These are phyloP conservation scores for Steatornis caripensis DNA, from an alignment of 2,113 vertebrate genomes.

Conservation along the genomic window DNA sequence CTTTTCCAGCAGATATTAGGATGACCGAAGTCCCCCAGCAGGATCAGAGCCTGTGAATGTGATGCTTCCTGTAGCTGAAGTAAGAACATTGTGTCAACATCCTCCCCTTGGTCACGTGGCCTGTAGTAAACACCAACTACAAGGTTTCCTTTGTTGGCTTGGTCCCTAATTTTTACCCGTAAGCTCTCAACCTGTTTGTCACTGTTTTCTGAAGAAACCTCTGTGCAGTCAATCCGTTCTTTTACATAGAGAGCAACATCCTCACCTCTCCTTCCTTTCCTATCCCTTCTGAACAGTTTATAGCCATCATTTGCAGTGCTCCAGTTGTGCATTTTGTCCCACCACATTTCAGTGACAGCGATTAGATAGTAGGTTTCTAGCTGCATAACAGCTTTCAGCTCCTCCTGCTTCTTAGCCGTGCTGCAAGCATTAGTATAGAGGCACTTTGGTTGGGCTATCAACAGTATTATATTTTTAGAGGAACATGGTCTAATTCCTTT, in stretches of 20 bases:
- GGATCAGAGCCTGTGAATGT: background rate
- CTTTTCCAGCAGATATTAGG: background rate
- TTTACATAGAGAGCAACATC: background rate
- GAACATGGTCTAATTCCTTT: background rate
- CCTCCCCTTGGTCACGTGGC: background rate
- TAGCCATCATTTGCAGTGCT: background rate
- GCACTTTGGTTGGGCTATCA: background rate
- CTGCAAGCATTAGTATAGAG: background rate
- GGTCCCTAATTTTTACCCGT: background rate
- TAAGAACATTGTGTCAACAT: background rate
- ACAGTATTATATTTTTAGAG: background rate
- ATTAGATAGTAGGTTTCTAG: background rate
- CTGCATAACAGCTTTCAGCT: background rate
- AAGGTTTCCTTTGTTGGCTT: background rate
- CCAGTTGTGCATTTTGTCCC: background rate
- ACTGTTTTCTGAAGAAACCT: background rate
- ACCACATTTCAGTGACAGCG: fast-evolving
- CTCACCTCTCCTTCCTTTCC: background rate
- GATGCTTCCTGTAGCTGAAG: background rate
- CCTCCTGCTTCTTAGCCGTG: background rate
- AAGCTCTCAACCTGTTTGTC: background rate
- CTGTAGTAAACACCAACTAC: background rate
- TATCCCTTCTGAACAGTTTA: background rate
- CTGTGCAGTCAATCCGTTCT: background rate
- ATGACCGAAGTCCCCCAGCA: background rate